Evolutionary conservation across 2,888 invertebrate species (phyloP), one percentile per base, ranked within the genome.

Genomic region (Thumatha senex): DNA sequence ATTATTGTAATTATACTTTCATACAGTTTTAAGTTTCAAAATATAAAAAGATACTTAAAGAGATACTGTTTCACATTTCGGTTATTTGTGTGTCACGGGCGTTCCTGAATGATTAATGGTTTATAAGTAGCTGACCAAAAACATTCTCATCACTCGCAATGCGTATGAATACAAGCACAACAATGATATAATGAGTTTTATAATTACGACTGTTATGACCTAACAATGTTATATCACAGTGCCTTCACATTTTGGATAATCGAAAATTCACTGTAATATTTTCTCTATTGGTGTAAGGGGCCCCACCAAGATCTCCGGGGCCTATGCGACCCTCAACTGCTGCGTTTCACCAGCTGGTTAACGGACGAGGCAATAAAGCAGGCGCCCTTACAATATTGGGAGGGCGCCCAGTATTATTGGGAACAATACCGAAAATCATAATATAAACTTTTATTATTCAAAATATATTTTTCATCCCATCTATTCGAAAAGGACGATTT

Each of bases 221-320:
- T 80, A 78, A 72, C 74, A 66, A 58, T 63, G 67, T 68, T 77
- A 84, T 82, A 89, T 88, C 89, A 89, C 89, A 89, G 88, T 73
- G 75, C 80, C 82, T 62, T 76, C 72, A 67, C 60, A 70, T 78
- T n/a, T 61, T 71, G 66, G 67, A 61, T 51, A 61, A 4, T 67
- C 54, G 72, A 68, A 73, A 76, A 73, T 74, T 73, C 68, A 76
- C 70, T 69, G 55, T 51, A 56, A 53, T 33, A 38, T 31, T 13
- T 5, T n/a, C n/a, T n/a, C n/a, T n/a, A n/a, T n/a, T n/a, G n/a
- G n/a, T n/a, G n/a, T n/a, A n/a, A n/a, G n/a, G n/a, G n/a, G n/a
- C n/a, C n/a, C n/a, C n/a, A n/a, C n/a, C n/a, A n/a, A n/a, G n/a
- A n/a, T n/a, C n/a, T n/a, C n/a, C n/a, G n/a, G n/a, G n/a, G n/a